Evolutionary conservation across 2,888 invertebrate species (phyloP).

Genomic region (Idaea dimidiata): DNA sequence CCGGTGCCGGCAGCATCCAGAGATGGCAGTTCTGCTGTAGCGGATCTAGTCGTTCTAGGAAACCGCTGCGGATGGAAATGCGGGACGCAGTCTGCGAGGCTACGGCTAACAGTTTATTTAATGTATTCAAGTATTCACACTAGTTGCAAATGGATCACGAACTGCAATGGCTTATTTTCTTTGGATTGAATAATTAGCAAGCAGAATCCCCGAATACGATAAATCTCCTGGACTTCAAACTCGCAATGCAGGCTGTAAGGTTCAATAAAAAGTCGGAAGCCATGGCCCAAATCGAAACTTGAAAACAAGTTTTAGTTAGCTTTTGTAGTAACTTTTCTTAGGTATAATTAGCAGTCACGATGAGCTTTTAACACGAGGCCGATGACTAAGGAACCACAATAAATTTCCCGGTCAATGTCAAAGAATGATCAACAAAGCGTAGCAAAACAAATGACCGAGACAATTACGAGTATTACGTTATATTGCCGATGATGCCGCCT

Average conservation of each 20-base stretch:
- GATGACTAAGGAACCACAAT: constrained; percentile 34
- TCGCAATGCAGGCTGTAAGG: no score
- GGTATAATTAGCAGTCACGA: not conserved
- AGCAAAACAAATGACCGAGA: constrained; percentile 32
- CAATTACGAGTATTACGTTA: constrained; percentile 24
- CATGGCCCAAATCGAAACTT: no score
- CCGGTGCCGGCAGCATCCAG: constrained; percentile 53
- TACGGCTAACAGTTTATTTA: constrained; percentile 29
- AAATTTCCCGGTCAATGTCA: constrained; percentile 46
- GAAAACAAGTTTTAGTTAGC: no score
- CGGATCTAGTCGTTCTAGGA: constrained; percentile 65
- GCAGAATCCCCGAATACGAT: no score
- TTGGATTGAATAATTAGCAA: no score
- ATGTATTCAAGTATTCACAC: constrained; percentile 7
- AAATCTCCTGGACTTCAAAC: no score
- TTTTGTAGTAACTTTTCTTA: not conserved
- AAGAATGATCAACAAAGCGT: constrained; percentile 33
- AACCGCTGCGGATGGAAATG: constrained; percentile 63
- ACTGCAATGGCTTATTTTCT: no score
- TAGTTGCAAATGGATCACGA: constrained; percentile 21
- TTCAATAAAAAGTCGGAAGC: no score
- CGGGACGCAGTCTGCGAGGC: constrained; percentile 58
- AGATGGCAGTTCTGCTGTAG: constrained; percentile 45
- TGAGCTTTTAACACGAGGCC: not conserved
- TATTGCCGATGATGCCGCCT: constrained; percentile 17